These are phyloP conservation scores for Plebejus melissa DNA, from an alignment of 2,888 invertebrate genomes.

Conservation along the genomic window DNA sequence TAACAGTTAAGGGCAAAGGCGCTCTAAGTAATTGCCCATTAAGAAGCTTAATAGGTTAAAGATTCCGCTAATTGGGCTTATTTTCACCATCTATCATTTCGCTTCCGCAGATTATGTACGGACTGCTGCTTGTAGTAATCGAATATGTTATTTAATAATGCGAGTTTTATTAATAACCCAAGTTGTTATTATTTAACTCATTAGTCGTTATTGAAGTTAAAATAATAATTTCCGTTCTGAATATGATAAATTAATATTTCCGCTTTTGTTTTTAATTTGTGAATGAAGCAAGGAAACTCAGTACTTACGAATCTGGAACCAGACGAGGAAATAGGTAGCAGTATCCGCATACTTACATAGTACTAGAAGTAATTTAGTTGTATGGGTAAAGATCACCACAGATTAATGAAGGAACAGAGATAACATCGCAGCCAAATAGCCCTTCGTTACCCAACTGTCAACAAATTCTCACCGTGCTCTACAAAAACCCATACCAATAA, in stretches of 20 bases:
- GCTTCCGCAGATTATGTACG: conserved; percentile 30
- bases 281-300: background rate
- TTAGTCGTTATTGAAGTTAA: background rate
- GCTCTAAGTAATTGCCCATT: conserved; percentile 40
- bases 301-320: background rate
- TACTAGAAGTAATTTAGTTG: background rate
- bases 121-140: background rate
- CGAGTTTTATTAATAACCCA: background rate
- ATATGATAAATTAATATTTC: background rate
- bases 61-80: conserved; percentile 40
- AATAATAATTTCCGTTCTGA: background rate
- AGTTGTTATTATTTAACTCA: background rate
- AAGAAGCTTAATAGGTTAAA: conserved; percentile 38
- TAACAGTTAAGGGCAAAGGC: conserved; percentile 36
- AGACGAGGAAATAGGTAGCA: background rate
- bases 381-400: background rate
- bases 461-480: background rate
- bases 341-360: background rate
- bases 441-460: conserved; percentile 9
- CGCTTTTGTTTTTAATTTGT: background rate
- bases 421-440: background rate
- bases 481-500: conserved; percentile 21
- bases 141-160: conserved; percentile 2
- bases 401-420: background rate
- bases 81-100: conserved; percentile 38